Percentiles rank a stretch among this genome's conserved stretches.
phyloP scores from a whole-genome alignment of 2,797 vertebrate genomes.

The Aplochiton taeniatus region DNA sequence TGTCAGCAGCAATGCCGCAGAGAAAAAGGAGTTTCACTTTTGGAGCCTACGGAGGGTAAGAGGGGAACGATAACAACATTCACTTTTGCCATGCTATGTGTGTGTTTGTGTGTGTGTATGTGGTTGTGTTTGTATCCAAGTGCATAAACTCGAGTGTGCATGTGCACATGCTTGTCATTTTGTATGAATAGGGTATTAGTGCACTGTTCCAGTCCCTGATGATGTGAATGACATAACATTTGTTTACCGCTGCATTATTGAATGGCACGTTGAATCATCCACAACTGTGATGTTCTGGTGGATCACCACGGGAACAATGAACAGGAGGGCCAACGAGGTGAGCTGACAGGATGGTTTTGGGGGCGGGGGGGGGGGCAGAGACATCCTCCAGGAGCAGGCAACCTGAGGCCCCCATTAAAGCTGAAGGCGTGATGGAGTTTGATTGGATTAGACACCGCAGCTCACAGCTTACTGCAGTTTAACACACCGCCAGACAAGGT shows the following conservation, averaged over 20 bases:
- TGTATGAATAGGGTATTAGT: neutral
- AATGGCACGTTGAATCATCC: neutral
- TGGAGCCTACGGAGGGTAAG: constrained; percentile 85
- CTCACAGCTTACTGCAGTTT: constrained; percentile 22
- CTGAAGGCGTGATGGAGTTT: constrained; percentile 20
- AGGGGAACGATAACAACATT: constrained; percentile 28
- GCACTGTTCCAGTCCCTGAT: neutral
- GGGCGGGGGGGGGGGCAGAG: neutral
- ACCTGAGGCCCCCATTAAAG: constrained; percentile 18
- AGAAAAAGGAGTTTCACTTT: constrained; percentile 86
- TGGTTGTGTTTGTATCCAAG: constrained; percentile 1
- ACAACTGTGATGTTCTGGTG: neutral
- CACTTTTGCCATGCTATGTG: constrained; percentile 21
- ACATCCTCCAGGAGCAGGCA: constrained; percentile 19
- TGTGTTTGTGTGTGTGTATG: constrained; percentile 12
- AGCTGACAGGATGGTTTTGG: too few species aligned
- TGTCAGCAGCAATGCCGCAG: constrained; percentile 75
- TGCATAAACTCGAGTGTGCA: constrained; percentile 33
- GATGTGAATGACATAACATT: neutral
- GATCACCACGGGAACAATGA: too few species aligned
- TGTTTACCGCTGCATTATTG: constrained; percentile 4
- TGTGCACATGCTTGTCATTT: neutral
- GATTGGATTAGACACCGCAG: constrained; percentile 24
- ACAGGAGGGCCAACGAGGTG: too few species aligned
- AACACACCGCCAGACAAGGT: neutral